phyloP scores from a whole-genome alignment of 2,113 vertebrate genomes.

The Hydropotes inermis region DNA sequence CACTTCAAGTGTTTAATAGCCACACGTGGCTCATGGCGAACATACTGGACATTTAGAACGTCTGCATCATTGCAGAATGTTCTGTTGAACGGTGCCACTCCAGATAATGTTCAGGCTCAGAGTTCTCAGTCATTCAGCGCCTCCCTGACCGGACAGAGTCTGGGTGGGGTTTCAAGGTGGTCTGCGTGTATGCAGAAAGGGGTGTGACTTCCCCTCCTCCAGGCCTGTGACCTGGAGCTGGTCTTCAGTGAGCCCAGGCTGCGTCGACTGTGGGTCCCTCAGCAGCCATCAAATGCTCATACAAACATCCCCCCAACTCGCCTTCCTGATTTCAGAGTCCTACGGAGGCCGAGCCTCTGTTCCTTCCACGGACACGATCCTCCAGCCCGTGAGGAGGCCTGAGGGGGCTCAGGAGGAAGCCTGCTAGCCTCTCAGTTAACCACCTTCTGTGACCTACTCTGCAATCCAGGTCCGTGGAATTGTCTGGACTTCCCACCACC shows the following conservation, averaged over 20 bases:
- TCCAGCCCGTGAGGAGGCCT: background rate
- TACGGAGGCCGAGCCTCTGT: background rate
- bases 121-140: background rate
- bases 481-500: background rate
- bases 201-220: background rate
- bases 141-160: background rate
- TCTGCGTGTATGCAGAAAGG: background rate
- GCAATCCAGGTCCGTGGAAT: background rate
- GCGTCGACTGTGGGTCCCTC: background rate
- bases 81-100: background rate
- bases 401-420: fast-evolving
- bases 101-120: background rate
- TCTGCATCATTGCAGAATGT: background rate
- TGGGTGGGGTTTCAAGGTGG: background rate
- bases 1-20: background rate
- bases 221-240: background rate
- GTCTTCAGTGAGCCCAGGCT: background rate
- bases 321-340: background rate
- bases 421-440: background rate
- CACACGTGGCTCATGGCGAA: background rate
- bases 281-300: background rate
- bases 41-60: fast-evolving
- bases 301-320: background rate
- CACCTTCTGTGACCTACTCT: background rate
- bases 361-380: background rate